phyloP scores from a whole-genome alignment of 2,888 invertebrate species.

The Mythimna vitellina region DNA sequence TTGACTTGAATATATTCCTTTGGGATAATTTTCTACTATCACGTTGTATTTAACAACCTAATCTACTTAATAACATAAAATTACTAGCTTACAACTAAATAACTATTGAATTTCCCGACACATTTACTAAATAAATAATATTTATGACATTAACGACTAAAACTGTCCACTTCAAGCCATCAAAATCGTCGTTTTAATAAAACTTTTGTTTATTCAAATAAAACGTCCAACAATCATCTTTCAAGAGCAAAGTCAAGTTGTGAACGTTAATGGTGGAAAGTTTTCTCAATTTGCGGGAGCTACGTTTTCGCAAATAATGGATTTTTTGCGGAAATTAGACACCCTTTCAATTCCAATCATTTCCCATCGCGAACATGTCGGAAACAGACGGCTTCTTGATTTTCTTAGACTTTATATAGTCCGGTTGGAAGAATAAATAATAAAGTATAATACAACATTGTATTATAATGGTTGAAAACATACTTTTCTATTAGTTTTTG shows the following conservation, averaged over 20 bases:
- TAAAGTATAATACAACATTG: not conserved
- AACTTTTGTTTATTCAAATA: slow-evolving; percentile 70
- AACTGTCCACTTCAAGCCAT: slow-evolving; percentile 30
- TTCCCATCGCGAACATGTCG: slow-evolving; percentile 58
- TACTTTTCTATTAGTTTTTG: not conserved
- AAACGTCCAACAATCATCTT: slow-evolving; percentile 71
- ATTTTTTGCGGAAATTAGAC: slow-evolving; percentile 80
- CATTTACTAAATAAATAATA: slow-evolving; percentile 32
- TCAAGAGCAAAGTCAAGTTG: slow-evolving; percentile 70
- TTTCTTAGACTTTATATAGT: slow-evolving; percentile 35
- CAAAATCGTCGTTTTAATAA: slow-evolving; percentile 61
- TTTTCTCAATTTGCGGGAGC: slow-evolving; percentile 78
- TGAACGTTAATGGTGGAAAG: slow-evolving; percentile 75
- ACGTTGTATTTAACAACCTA: too few species aligned
- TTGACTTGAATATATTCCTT: too few species aligned
- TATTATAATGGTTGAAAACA: not conserved
- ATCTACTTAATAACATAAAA: not conserved
- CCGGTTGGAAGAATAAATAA: slow-evolving; percentile 2
- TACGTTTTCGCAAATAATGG: slow-evolving; percentile 74
- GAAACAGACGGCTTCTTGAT: slow-evolving; percentile 52
- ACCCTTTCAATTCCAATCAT: slow-evolving; percentile 66
- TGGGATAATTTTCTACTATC: too few species aligned
- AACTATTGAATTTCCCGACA: not conserved
- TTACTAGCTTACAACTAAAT: not conserved
- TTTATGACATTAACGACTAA: slow-evolving; percentile 34